A percentile compares a stretch with the other conserved stretches of the same genome.
Evolutionary conservation across 2,888 invertebrate species (phyloP).

Genomic region (Pinctada fucata): DNA sequence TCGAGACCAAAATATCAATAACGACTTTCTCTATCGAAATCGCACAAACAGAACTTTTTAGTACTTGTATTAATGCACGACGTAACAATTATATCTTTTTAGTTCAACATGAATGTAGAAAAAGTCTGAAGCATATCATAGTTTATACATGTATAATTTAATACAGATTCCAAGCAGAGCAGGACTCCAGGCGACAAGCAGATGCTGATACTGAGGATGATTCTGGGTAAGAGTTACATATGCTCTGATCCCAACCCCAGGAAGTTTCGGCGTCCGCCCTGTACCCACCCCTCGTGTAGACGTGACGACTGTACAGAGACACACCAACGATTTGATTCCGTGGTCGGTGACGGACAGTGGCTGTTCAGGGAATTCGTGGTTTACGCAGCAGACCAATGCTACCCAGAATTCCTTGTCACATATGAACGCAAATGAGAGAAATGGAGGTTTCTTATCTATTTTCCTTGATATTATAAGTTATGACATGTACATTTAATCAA

Average conservation of each 20-base stretch:
- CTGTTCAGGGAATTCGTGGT: slow-evolving; percentile 62
- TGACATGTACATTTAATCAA: no score
- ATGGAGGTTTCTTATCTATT: not conserved
- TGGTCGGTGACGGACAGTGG: slow-evolving; percentile 52
- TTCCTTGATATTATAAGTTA: no score
- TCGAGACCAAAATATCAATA: no score
- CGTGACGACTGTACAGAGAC: slow-evolving; percentile 42
- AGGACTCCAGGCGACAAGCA: slow-evolving; percentile 43
- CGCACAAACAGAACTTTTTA: no score
- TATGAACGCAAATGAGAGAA: slow-evolving; percentile 46
- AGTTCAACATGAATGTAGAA: no score
- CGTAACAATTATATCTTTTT: no score
- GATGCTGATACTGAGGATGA: slow-evolving; percentile 56
- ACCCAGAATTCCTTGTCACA: slow-evolving; percentile 63
- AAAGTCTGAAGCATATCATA: no score
- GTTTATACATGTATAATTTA: not conserved
- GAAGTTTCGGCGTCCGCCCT: slow-evolving; percentile 53
- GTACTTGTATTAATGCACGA: no score
- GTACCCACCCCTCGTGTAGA: slow-evolving; percentile 36
- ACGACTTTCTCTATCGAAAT: no score
- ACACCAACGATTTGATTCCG: slow-evolving; percentile 49
- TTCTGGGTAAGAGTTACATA: slow-evolving; percentile 50
- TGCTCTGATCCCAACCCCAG: slow-evolving; percentile 41
- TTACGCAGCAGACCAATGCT: slow-evolving; percentile 53
- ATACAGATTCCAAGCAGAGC: slow-evolving; percentile 46